A percentile compares a stretch with the other conserved stretches of the same genome.
phyloP scores from a whole-genome alignment of 23 tunicate species.

The Ascidia mentula region DNA sequence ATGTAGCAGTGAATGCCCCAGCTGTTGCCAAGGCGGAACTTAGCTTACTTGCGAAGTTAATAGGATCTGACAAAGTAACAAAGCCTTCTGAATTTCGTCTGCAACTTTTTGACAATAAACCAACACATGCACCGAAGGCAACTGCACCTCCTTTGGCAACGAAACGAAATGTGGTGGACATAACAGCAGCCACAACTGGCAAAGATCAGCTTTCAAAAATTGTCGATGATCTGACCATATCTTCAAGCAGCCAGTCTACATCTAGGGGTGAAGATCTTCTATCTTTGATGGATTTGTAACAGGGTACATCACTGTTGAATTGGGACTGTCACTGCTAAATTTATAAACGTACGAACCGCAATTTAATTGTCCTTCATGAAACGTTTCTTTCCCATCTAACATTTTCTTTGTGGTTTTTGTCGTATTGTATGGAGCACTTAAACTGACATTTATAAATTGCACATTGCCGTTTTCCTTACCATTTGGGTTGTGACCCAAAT shows the following conservation, averaged over 20 bases:
- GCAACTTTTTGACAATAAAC: constrained; percentile 28
- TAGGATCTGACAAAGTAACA: constrained; percentile 35
- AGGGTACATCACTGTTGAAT: too few relatives aligned
- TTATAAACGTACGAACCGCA: too few relatives aligned
- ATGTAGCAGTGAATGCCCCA: neutral
- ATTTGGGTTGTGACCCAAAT: too few relatives aligned
- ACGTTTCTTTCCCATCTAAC: too few relatives aligned
- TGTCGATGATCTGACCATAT: constrained; percentile 49
- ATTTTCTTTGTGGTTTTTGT: too few relatives aligned
- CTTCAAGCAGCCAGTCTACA: neutral
- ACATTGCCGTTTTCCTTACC: too few relatives aligned
- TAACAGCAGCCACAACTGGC: constrained; percentile 34
- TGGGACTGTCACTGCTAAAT: too few relatives aligned
- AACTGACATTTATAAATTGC: too few relatives aligned
- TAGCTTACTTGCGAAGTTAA: constrained; percentile 55
- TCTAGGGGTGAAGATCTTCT: constrained; percentile 59
- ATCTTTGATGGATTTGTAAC: constrained; percentile 64
- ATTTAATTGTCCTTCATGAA: too few relatives aligned
- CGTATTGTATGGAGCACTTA: too few relatives aligned
- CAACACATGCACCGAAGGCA: neutral
- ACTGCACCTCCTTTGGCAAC: neutral
- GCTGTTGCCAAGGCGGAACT: constrained; percentile 69
- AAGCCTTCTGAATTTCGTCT: constrained; percentile 14
- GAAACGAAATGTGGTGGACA: constrained; percentile 24
- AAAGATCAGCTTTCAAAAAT: constrained; percentile 44